These are phyloP conservation scores for Nowickia ferox DNA, from an alignment of 2,888 invertebrate species.

Conservation along the genomic window DNA sequence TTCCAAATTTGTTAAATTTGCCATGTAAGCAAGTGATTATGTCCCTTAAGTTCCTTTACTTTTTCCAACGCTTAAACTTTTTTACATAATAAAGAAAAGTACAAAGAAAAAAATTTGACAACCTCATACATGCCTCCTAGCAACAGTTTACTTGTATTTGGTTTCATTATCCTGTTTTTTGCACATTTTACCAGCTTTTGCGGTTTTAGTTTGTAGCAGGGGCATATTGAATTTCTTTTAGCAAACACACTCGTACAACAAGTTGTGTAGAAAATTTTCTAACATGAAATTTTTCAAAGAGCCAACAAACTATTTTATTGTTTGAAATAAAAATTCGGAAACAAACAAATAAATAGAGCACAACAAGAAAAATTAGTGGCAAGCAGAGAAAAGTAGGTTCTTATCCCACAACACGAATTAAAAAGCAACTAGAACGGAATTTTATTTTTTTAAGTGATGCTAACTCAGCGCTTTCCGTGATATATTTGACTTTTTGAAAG, in stretches of 20 bases:
- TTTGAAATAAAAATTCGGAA: constrained; percentile 27
- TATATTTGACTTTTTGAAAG: too few relatives aligned
- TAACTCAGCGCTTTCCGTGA: too few relatives aligned
- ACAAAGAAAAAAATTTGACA: constrained; percentile 10
- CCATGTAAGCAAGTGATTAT: constrained; percentile 67
- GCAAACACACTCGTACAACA: constrained; percentile 18
- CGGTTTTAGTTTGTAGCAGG: constrained; percentile 3
- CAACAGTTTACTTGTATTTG: constrained; percentile 60
- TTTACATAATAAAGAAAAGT: constrained; percentile 27
- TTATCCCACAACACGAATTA: not conserved
- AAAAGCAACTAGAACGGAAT: too few relatives aligned
- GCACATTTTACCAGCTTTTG: not conserved
- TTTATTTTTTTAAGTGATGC: too few relatives aligned
- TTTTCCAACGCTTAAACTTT: constrained; percentile 36
- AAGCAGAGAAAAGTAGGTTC: not conserved
- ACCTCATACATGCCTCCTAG: constrained; percentile 11
- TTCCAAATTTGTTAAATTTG: constrained; percentile 60
- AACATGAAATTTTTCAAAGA: constrained; percentile 28
- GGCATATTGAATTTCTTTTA: constrained; percentile 58
- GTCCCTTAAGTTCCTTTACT: constrained; percentile 10
- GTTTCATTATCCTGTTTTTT: constrained; percentile 59
- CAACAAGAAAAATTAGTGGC: not conserved
- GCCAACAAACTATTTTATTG: constrained; percentile 54
- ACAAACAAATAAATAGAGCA: constrained; percentile 6
- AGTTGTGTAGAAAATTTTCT: constrained; percentile 39